phyloP scores from a whole-genome alignment of 2,888 invertebrate species.

The Pachydiplax longipennis region DNA sequence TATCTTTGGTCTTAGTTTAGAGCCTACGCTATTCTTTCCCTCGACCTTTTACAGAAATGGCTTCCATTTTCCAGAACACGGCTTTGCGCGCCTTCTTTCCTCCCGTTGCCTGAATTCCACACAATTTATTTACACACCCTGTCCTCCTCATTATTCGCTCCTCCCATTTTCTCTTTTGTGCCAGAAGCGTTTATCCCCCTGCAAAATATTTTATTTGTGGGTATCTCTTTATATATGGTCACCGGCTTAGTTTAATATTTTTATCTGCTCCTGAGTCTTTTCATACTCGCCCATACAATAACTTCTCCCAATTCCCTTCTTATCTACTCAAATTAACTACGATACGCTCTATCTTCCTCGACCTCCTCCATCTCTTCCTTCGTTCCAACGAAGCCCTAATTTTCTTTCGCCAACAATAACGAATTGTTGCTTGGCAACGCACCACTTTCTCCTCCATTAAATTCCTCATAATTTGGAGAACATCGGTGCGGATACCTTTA shows the following conservation, averaged over 20 bases:
- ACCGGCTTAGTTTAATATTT: neutral
- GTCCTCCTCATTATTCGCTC: neutral
- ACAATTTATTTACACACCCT: neutral
- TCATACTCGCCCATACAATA: neutral
- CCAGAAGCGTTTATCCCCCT: neutral
- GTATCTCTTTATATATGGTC: neutral
- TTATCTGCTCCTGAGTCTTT: neutral
- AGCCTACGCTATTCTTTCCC: too few species aligned
- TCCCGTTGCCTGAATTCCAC: neutral
- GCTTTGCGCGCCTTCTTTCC: neutral
- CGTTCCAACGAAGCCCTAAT: too few species aligned
- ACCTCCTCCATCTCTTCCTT: neutral
- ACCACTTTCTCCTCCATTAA: neutral
- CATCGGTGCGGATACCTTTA: neutral
- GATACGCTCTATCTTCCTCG: neutral
- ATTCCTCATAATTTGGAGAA: neutral
- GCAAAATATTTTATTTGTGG: neutral
- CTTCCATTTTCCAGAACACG: too few species aligned
- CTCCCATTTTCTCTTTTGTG: neutral
- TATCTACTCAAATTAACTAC: neutral
- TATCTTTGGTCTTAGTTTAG: too few species aligned
- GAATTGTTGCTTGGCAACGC: neutral
- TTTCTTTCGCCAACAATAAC: neutral
- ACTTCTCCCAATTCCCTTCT: neutral
- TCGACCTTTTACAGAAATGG: too few species aligned